Percentiles rank a stretch among this genome's conserved stretches.
Conservation (phyloP, 2,797 vertebrate species). For the Uromys caudimaculatus region DNA sequence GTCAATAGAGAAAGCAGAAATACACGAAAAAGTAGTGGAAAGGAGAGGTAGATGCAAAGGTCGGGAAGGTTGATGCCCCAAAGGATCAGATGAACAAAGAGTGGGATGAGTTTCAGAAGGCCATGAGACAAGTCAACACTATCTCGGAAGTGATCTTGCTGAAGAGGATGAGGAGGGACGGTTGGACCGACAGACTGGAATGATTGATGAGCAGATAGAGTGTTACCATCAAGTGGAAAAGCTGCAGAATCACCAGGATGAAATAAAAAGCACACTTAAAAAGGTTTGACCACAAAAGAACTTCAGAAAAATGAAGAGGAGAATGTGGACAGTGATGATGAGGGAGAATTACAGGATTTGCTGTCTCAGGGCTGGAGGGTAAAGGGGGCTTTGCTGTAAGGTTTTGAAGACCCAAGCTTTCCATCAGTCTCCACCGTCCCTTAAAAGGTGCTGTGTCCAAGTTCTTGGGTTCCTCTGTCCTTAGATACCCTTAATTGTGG, state of each 20-base stretch:
- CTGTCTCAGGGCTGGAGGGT: conserved; percentile 96
- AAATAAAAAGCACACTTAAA: conserved; percentile 88
- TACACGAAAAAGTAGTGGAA: conserved; percentile 89
- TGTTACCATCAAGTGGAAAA: conserved; percentile 95
- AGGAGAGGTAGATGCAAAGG: conserved; percentile 94
- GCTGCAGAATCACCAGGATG: conserved; percentile 93
- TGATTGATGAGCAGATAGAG: conserved; percentile 98
- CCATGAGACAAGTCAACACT: conserved; percentile 96
- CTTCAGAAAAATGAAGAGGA: conserved; percentile 88
- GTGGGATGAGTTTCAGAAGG: conserved; percentile 99
- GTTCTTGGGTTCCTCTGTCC: not conserved
- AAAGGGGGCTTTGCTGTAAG: conserved; percentile 94
- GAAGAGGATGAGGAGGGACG: conserved; percentile 98
- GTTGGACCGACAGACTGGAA: conserved; percentile 96
- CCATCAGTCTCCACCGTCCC: not conserved
- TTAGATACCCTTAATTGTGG: not conserved
- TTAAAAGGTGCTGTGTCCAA: not conserved
- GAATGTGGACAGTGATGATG: conserved; percentile 90
- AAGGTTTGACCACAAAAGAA: conserved; percentile 82
- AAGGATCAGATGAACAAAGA: conserved; percentile 99
- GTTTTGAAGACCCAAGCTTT: conserved; percentile 52
- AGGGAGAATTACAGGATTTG: conserved; percentile 94
- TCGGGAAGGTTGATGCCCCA: conserved; percentile 97
- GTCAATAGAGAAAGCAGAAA: conserved; percentile 94
- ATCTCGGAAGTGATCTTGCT: conserved; percentile 97